Conservation (phyloP, 2,888 invertebrate genomes). For the Drosophila meridiana region DNA sequence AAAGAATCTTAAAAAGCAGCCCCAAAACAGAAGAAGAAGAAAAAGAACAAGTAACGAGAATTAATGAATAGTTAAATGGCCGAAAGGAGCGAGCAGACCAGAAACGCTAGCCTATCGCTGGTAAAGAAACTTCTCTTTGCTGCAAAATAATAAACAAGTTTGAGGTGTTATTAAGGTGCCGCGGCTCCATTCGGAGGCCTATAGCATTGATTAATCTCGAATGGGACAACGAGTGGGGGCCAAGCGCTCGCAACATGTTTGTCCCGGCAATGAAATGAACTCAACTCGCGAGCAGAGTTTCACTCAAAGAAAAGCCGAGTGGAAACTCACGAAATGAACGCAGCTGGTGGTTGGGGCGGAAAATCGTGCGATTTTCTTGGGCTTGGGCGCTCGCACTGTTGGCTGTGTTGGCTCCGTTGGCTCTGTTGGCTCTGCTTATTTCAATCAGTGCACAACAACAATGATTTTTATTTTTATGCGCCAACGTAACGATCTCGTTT, state of each 20-base stretch:
- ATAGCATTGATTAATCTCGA: constrained; percentile 61
- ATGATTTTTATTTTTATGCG: constrained; percentile 85
- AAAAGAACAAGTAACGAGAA: constrained; percentile 46
- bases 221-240: background rate
- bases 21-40: constrained; percentile 8
- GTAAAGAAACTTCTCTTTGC: constrained; percentile 29
- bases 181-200: constrained; percentile 33
- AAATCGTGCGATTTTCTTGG: constrained; percentile 59
- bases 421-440: constrained; percentile 70
- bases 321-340: constrained; percentile 63
- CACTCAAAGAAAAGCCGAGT: constrained; percentile 72
- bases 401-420: constrained; percentile 15
- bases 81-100: background rate
- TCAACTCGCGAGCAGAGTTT: constrained; percentile 43
- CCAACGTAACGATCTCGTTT: constrained; percentile 85
- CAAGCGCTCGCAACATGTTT: constrained; percentile 66
- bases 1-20: constrained; percentile 79
- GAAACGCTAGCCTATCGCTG: constrained; percentile 17
- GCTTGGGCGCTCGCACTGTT: constrained; percentile 1
- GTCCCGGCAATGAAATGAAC: constrained; percentile 40
- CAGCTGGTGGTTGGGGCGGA: constrained; percentile 36
- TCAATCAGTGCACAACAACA: constrained; percentile 85
- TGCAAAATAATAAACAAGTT: constrained; percentile 66
- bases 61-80: constrained; percentile 55
- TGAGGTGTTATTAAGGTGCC: constrained; percentile 69